A percentile compares a stretch with the other conserved stretches of the same genome.
These are phyloP conservation scores for Cebuella pygmaea DNA, from an alignment of 2,797 vertebrate species.

Conservation along the genomic window DNA sequence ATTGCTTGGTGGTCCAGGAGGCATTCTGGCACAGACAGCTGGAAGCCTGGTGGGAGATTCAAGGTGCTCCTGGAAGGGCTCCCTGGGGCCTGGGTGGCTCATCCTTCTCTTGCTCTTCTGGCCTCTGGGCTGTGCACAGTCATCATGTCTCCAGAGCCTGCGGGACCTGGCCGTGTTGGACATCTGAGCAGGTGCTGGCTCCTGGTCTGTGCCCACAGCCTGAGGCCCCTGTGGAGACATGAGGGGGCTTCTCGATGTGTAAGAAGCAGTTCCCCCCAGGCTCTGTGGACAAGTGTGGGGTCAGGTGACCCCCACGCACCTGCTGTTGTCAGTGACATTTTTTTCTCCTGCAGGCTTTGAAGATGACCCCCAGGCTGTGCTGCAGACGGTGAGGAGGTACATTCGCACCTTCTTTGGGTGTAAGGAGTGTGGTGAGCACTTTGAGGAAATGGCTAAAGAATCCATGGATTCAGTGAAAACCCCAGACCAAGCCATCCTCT, in stretches of 20 bases:
- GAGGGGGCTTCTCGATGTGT: fast-evolving
- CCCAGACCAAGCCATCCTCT: conserved; percentile 89
- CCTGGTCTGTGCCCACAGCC: not conserved
- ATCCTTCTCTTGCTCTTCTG: not conserved
- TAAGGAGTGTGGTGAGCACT: conserved; percentile 91
- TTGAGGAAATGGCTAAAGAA: conserved; percentile 90
- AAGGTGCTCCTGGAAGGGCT: not conserved
- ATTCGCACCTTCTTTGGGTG: conserved; percentile 94
- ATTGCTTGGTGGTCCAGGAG: not conserved
- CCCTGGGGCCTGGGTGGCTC: fast-evolving
- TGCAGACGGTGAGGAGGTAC: conserved; percentile 91
- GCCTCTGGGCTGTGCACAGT: not conserved
- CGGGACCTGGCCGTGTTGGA: fast-evolving
- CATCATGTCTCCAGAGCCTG: not conserved
- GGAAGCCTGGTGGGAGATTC: fast-evolving
- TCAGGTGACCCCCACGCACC: no score
- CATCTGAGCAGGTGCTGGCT: no score
- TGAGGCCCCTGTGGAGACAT: not conserved
- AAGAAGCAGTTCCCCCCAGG: not conserved
- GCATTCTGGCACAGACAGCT: not conserved
- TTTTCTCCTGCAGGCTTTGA: conserved; percentile 85
- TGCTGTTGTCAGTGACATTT: not conserved
- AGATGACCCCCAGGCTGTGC: conserved; percentile 85
- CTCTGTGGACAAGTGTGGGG: not conserved
- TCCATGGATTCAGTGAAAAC: conserved; percentile 87